Evolutionary conservation across 2,888 invertebrate genomes (phyloP).

Genomic region (Caenorhabditis uteleia): DNA sequence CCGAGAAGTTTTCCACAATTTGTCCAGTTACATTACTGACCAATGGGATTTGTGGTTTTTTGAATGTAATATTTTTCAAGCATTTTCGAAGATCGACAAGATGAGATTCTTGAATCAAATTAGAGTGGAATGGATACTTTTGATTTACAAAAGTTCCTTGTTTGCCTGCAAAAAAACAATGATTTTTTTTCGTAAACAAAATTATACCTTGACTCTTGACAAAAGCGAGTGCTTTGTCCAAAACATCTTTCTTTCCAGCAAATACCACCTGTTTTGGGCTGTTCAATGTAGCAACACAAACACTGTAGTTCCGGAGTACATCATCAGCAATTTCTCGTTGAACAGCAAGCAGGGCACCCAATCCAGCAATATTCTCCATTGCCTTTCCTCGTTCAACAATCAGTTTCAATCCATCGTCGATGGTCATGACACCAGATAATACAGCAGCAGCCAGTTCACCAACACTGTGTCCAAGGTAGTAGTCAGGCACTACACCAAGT

Average conservation of each 20-base stretch:
- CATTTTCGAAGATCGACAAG: conserved; percentile 35
- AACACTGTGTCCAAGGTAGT: conserved; percentile 52
- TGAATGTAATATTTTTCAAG: conserved; percentile 31
- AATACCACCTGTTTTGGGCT: conserved; percentile 56
- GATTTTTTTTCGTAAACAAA: not conserved
- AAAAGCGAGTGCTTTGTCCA: conserved; percentile 37
- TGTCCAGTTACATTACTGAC: conserved; percentile 56
- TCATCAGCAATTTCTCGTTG: conserved; percentile 43
- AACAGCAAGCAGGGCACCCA: conserved; percentile 55
- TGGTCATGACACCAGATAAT: conserved; percentile 39
- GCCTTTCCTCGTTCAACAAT: conserved; percentile 51
- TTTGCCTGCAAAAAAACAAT: conserved; percentile 19
- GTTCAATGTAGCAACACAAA: conserved; percentile 48
- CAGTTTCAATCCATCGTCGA: conserved; percentile 49
- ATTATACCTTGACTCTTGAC: conserved; percentile 32
- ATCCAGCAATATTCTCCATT: conserved; percentile 50
- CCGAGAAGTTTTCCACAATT: conserved; percentile 36
- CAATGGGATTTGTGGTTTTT: conserved; percentile 33
- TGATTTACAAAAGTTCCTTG: conserved; percentile 54
- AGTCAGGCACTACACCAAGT: conserved; percentile 42
- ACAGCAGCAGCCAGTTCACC: conserved; percentile 55
- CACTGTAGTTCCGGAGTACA: conserved; percentile 34
- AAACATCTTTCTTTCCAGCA: conserved; percentile 39
- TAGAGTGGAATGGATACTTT: conserved; percentile 60
- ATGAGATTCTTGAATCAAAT: conserved; percentile 48